Base-by-base conservation (phyloP, 1,140 invertebrate genomes). In the Danaus plexippus region DNA sequence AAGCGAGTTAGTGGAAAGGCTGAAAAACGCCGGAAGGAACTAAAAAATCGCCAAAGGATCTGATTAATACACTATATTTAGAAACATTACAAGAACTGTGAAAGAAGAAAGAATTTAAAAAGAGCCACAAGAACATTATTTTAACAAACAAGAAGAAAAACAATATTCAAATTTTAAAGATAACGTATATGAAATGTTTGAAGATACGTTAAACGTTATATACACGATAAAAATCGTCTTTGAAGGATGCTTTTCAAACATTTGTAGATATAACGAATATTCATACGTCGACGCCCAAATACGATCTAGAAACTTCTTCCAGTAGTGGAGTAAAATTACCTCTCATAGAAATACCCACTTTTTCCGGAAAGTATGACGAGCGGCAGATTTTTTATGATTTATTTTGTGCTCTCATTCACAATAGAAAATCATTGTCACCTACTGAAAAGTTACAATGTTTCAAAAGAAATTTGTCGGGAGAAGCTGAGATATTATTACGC, bases 331-430 rank as follows among this genome's bases (percentile, higher is more conserved):
- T 68, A 12, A 64, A 55, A 40, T 47, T 71, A n/a, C 69, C 63
- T 0, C 43, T n/a, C 13, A 69, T 69, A 13, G 6, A 64, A 11
- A 13, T 70, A 47, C 67, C 67, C 0, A 59, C 49, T 9, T 73
- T 73, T 42, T 48, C 0, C 9, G 67, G 67, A 1, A 66, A 56
- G 47, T 73, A 73, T 43, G 62, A 67, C 12, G 70, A 73, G 15
- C 69, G 69, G 69, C 69, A 69, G 42, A 59, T 59, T 11, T 73
- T 64, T 50, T 52, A 57, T 13, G 66, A 71, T 46, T 57, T 73
- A 46, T 72, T 69, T 52, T 9, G n/a, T 12, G 60, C 67, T 9
- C 44, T 69, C 8, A 69, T 72, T n/a, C 65, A 67, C 12, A 58
- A 56, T 2, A 70, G 66, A 50, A 50, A 22, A 12, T 52, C 9